These are phyloP conservation scores for Itoplectis maculator DNA, from an alignment of 2,888 invertebrate species.

Conservation along the genomic window DNA sequence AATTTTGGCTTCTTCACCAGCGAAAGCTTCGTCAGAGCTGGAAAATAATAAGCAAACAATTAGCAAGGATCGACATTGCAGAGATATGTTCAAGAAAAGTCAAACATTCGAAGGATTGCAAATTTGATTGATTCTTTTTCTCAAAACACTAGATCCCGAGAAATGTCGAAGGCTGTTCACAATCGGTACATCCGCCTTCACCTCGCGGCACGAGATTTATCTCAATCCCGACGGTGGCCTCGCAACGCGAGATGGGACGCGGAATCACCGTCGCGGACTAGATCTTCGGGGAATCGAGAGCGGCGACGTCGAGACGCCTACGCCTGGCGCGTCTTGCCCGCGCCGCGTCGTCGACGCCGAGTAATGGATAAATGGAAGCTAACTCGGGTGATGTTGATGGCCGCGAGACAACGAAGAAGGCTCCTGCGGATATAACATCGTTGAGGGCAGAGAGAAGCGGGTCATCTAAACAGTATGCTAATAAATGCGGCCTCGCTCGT, in stretches of 20 bases:
- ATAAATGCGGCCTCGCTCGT: slow-evolving; percentile 77
- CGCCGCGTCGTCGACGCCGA: slow-evolving; percentile 23
- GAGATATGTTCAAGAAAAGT: too few relatives aligned
- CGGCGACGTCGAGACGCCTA: slow-evolving; percentile 30
- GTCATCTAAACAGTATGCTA: slow-evolving; percentile 79
- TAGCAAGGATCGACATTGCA: too few relatives aligned
- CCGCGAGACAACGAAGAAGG: slow-evolving; percentile 36
- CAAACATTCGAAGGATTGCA: too few relatives aligned
- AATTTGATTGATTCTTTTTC: too few relatives aligned
- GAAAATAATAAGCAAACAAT: too few relatives aligned
- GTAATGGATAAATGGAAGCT: slow-evolving; percentile 68
- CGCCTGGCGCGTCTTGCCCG: slow-evolving; percentile 24
- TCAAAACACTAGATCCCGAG: too few relatives aligned
- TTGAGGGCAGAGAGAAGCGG: slow-evolving; percentile 69
- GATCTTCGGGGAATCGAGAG: neutral
- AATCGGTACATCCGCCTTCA: neutral
- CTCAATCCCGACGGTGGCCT: neutral
- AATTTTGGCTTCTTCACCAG: too few relatives aligned
- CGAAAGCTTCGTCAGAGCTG: too few relatives aligned
- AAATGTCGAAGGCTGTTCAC: too few relatives aligned
- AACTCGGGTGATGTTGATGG: slow-evolving; percentile 42
- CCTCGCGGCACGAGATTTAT: neutral
- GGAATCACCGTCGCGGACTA: neutral
- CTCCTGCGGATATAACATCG: slow-evolving; percentile 17
- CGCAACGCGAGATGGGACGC: neutral